phyloP scores from a whole-genome alignment of 1,140 invertebrate species.

The Drosophila bocki region DNA sequence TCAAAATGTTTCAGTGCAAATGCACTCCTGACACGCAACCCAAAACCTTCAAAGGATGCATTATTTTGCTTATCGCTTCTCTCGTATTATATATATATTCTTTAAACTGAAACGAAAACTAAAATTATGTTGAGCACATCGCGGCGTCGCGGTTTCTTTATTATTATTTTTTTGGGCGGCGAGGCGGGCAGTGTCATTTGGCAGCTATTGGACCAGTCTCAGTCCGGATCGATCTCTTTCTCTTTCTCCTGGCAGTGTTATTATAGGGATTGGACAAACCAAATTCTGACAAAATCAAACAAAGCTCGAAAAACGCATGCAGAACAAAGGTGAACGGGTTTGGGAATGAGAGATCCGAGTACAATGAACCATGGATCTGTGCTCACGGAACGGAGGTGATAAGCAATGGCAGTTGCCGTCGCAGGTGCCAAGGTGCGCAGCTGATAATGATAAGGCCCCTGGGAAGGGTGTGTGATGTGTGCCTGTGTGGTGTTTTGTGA shows the following conservation, averaged over 20 bases:
- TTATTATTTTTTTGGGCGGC: too few relatives aligned
- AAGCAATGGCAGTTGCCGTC: constrained; percentile 30
- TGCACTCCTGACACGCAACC: constrained; percentile 98
- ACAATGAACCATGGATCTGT: constrained; percentile 36
- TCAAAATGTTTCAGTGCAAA: constrained; percentile 94
- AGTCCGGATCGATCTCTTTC: constrained; percentile 24
- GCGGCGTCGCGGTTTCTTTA: constrained; percentile 15
- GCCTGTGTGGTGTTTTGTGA: background rate
- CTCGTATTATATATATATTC: background rate
- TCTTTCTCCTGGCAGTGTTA: constrained; percentile 13
- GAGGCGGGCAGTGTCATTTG: background rate
- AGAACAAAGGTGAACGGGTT: constrained; percentile 30
- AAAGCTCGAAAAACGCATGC: constrained; percentile 49
- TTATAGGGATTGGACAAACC: constrained; percentile 8
- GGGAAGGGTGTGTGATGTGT: background rate
- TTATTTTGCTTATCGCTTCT: constrained; percentile 8
- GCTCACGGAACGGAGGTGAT: constrained; percentile 12
- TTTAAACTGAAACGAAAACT: constrained; percentile 37
- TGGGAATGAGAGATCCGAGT: constrained; percentile 8
- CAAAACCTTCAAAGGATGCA: constrained; percentile 86
- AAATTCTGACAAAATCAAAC: constrained; percentile 36
- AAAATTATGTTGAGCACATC: constrained; percentile 24
- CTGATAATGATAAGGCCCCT: constrained; percentile 31
- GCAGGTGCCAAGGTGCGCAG: constrained; percentile 54
- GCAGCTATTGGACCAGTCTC: constrained; percentile 5